A percentile compares a stretch with the other conserved stretches of the same genome.
Conservation (phyloP, 2,888 invertebrate genomes). For the Lithophane socia region DNA sequence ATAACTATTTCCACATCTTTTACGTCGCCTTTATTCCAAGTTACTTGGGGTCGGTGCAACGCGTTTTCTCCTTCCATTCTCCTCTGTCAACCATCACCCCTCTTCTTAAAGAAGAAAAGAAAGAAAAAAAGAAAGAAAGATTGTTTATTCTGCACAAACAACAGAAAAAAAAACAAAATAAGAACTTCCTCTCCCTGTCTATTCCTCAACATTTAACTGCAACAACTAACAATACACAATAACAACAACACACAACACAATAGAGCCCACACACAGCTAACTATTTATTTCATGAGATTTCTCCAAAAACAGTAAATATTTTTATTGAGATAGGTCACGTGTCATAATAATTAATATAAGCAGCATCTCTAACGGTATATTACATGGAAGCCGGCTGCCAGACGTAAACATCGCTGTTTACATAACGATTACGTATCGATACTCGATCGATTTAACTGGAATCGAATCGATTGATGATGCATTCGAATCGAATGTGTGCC, state of each 20-base stretch:
- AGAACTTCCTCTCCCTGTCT: background rate
- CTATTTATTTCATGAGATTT: background rate
- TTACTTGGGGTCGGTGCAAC: background rate
- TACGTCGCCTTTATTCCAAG: background rate
- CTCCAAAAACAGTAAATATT: background rate
- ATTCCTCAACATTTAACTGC: background rate
- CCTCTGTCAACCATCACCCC: background rate
- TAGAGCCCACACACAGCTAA: background rate
- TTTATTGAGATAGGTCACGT: conserved; percentile 24
- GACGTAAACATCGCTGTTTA: conserved; percentile 55
- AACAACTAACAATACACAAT: background rate
- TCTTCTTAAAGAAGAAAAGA: too few relatives aligned
- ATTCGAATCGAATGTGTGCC: conserved; percentile 42
- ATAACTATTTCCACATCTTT: background rate
- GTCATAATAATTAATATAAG: conserved; percentile 6
- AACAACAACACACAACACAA: background rate
- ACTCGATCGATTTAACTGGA: conserved; percentile 51
- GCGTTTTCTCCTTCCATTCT: background rate
- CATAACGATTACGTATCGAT: conserved; percentile 56
- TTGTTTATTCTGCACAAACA: too few relatives aligned
- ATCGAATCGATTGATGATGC: conserved; percentile 57
- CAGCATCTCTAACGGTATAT: conserved; percentile 11
- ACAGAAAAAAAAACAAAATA: too few relatives aligned
- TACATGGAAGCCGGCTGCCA: conserved; percentile 13
- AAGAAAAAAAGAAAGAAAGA: too few relatives aligned